Evolutionary conservation across 2,888 invertebrate genomes (phyloP), one percentile per base, ranked within the genome.

Genomic region (Protophormia terraenovae): DNA sequence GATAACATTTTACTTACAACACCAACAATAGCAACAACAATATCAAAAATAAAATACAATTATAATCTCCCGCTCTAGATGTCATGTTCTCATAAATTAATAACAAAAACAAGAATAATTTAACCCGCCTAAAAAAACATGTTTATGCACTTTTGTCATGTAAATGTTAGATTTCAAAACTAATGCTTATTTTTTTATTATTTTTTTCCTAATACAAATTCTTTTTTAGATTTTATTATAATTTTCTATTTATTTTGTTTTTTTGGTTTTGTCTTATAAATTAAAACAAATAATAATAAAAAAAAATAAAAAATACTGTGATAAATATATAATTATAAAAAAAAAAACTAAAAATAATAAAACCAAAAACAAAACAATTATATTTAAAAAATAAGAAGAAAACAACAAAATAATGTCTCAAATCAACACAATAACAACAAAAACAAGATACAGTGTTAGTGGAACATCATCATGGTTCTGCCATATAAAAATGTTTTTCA

Each of bases 61-160:
- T 55, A 73, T 64, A 83, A 79, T 76, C 76, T 60, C n/a, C 5
- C 35, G 14, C 10, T 67, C 35, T 62, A 73, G n/a, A 72, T 78
- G 82, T 69, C 85, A 85, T 76, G 75, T 78, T 76, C 62, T 82
- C 71, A 76, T 76, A 85, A 79, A 85, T n/a, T 85, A 75, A 75
- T 64, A 73, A 62, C 50, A 64, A 60, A 38, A 50, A 35, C 32
- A 45, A 60, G 10, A 66, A 67, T n/a, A 62, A 78, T 69, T 73
- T 53, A 81, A 69, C 32, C 29, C 38, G 38, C 41, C 53, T 55
- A 24, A 35, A 60, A 75, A 35, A 78, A 64, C 53, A 81, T 62
- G 55, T 69, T 69, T 38, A 73, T 73, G 45, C 35, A 53, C 38
- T 64, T 62, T 78, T 53, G 29, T 69, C 47, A 58, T 62, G 72